phyloP scores from a whole-genome alignment of 2,888 invertebrate species.

The Chorisops tibialis region DNA sequence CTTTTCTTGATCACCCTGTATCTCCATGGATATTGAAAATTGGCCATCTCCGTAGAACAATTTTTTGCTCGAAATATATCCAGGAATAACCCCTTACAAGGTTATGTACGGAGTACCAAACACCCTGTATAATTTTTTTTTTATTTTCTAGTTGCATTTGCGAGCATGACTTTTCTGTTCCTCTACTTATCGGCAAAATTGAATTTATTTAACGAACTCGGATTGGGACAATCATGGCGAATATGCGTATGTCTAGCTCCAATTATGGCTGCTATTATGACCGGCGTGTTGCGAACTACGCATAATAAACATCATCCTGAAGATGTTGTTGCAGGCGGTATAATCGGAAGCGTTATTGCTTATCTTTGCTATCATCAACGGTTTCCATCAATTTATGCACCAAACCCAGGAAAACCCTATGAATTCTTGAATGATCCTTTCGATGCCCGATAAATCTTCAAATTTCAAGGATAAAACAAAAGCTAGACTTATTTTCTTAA shows the following conservation, averaged over 20 bases:
- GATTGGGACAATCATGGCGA: slow-evolving; percentile 60
- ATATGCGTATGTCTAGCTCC: slow-evolving; percentile 60
- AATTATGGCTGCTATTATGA: slow-evolving; percentile 55
- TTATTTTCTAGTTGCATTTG: slow-evolving; percentile 62
- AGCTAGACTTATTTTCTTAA: too few relatives aligned
- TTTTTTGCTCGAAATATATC: too few relatives aligned
- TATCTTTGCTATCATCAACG: slow-evolving; percentile 67
- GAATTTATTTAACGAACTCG: slow-evolving; percentile 57
- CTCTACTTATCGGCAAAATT: slow-evolving; percentile 68
- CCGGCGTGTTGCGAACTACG: slow-evolving; percentile 70
- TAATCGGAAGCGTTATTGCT: slow-evolving; percentile 61
- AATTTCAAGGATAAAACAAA: too few relatives aligned
- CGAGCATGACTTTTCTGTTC: slow-evolving; percentile 63
- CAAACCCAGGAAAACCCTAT: not conserved
- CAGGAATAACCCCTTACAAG: too few relatives aligned
- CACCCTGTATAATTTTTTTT: too few relatives aligned
- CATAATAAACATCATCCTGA: slow-evolving; percentile 86
- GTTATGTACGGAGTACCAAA: too few relatives aligned
- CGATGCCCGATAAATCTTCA: too few relatives aligned
- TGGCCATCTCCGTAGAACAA: too few relatives aligned
- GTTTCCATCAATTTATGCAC: slow-evolving; percentile 54
- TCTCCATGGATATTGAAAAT: too few relatives aligned
- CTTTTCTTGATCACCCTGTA: too few relatives aligned
- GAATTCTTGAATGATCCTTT: not conserved
- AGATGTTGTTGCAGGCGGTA: slow-evolving; percentile 68